Base-by-base conservation (phyloP, 2,888 invertebrate genomes). In the Chalcosyrphus nemorum region DNA sequence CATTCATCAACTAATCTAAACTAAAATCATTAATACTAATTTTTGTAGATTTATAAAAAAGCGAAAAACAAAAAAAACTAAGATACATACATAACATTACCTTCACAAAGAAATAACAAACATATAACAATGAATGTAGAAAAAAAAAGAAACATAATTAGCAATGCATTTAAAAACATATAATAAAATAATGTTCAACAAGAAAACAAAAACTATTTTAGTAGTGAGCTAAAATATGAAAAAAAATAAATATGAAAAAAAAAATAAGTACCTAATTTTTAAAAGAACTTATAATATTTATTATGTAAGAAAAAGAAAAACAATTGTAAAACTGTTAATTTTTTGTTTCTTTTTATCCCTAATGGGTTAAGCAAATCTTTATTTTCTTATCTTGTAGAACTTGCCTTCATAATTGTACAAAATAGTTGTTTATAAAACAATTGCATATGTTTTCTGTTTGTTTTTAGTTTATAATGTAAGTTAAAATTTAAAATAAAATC, bases 331-430 rank as follows among this genome's bases (percentile, higher is more conserved):
- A 56, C 38, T 68, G 81, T 81, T 68, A 61, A 43, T 19, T 61
- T 63, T 63, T 13, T 38, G 17, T 70, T 45, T 63, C 11, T 38
- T 13, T 70, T 45, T 43, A 9, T 32, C 29, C 3, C 32, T 24
- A 32, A 29, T 50, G n/a, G 13, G 27, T 63, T 68, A 19, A 24
- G 56, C 38, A 17, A 29, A 52, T 57, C 19, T 56, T 59, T 50
- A 4, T 24, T 41, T 54, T 45, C 54, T 38, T n/a, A n/a, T n/a
- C n/a, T 35, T 72, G 70, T 80, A 84, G 68, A 80, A 84, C 84
- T 84, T 84, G 84, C 84, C 84, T 84, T 84, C 52, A 75, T 84
- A 70, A 70, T 74, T 84, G 84, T 84, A 84, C 84, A 84, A 84
- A n/a, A 84, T 75, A 80, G 57, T 74, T 82, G 72, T 82, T 78